Conservation (phyloP, 2,797 vertebrate genomes). For the Galago senegalensis region DNA sequence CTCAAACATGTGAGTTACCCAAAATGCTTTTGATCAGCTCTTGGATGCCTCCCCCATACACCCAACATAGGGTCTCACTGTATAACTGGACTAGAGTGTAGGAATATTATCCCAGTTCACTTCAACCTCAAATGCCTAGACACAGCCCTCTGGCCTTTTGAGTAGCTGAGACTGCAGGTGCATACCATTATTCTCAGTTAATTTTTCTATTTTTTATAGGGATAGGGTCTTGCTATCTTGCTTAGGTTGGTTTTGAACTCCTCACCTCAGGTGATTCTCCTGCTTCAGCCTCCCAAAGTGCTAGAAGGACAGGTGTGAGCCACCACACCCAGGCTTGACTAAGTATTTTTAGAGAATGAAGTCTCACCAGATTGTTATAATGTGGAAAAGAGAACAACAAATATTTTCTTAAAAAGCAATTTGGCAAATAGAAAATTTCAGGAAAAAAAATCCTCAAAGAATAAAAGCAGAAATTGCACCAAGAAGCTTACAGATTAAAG, state of each 20-base stretch:
- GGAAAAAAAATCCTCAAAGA: neutral
- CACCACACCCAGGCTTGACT: neutral
- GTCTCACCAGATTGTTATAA: neutral
- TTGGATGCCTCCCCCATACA: neutral
- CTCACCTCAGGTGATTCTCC: too few species aligned
- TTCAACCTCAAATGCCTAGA: neutral
- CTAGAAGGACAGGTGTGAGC: neutral
- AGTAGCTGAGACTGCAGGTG: neutral
- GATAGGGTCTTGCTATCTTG: neutral
- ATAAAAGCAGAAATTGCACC: neutral
- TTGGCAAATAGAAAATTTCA: neutral
- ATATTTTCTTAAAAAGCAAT: neutral
- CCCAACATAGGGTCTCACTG: neutral
- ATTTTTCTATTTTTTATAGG: neutral
- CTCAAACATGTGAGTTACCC: neutral
- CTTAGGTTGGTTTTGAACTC: neutral
- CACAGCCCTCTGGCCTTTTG: too few species aligned
- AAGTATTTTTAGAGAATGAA: neutral
- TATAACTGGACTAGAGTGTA: neutral
- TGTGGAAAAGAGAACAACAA: neutral
- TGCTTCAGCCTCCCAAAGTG: neutral
- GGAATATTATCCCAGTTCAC: neutral
- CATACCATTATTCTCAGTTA: neutral
- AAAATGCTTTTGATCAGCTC: constrained; percentile 14
- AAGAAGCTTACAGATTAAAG: constrained; percentile 2